A percentile compares a stretch with the other conserved stretches of the same genome.
These are phyloP conservation scores for Blera fallax DNA, from an alignment of 2,888 invertebrate species.

Conservation along the genomic window DNA sequence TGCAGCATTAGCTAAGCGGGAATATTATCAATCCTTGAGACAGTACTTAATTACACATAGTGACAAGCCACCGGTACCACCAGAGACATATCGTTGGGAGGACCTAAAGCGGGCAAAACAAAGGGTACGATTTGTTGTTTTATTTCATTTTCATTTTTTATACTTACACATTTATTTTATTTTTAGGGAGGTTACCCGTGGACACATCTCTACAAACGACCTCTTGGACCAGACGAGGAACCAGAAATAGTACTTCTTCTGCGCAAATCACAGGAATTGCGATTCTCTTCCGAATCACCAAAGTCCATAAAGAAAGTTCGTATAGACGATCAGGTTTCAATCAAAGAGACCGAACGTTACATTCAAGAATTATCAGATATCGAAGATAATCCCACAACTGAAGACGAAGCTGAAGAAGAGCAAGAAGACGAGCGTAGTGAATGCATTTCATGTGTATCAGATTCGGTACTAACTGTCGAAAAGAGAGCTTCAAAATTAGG, in stretches of 20 bases:
- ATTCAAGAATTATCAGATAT: conserved; percentile 80
- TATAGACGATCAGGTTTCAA: conserved; percentile 81
- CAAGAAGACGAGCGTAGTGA: conserved; percentile 78
- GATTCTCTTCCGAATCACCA: conserved; percentile 80
- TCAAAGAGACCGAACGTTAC: conserved; percentile 81
- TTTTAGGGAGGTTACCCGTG: conserved; percentile 89
- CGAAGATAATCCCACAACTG: conserved; percentile 74
- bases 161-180: background rate
- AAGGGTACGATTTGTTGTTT: conserved; percentile 78
- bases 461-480: conserved; percentile 79
- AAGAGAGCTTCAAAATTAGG: conserved; percentile 77
- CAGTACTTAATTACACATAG: conserved; percentile 78
- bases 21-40: conserved; percentile 80
- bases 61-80: conserved; percentile 86
- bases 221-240: conserved; percentile 82
- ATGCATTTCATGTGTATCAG: conserved; percentile 80
- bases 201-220: conserved; percentile 89
- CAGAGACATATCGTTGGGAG: conserved; percentile 92
- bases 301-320: conserved; percentile 81
- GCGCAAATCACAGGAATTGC: conserved; percentile 80
- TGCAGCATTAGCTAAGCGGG: conserved; percentile 79
- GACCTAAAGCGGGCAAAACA: conserved; percentile 87
- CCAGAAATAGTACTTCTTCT: conserved; percentile 80
- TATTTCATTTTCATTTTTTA: too few relatives aligned
- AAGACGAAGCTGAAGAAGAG: conserved; percentile 75